Evolutionary conservation across 2,888 invertebrate genomes (phyloP).

Genomic region (Megastigmus dorsalis): DNA sequence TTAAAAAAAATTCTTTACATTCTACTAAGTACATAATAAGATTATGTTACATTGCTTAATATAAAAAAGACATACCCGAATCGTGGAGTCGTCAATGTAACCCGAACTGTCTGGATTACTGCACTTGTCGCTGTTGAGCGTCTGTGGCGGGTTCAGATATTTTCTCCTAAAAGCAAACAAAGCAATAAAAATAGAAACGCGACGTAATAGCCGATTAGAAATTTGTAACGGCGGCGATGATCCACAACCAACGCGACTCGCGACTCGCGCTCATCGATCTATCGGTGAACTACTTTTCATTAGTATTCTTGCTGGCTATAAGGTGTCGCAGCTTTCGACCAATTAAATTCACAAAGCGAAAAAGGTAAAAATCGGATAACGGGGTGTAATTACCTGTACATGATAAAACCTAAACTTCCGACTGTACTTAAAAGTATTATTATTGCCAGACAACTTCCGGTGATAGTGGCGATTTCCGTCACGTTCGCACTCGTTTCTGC

Average conservation of each 20-base stretch:
- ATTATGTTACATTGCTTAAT: too few relatives aligned
- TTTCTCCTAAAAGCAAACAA: constrained; percentile 75
- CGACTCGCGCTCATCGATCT: too few relatives aligned
- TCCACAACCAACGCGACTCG: too few relatives aligned
- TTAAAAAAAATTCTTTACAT: too few relatives aligned
- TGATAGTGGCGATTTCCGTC: constrained; percentile 69
- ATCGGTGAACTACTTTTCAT: too few relatives aligned
- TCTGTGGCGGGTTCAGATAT: constrained; percentile 88
- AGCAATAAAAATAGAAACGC: too few relatives aligned
- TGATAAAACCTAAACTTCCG: constrained; percentile 70
- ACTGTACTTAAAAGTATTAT: constrained; percentile 68
- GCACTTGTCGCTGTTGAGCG: constrained; percentile 84
- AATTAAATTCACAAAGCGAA: not conserved
- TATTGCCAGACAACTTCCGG: constrained; percentile 69
- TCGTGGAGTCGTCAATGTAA: constrained; percentile 90
- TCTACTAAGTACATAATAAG: too few relatives aligned
- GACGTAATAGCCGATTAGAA: too few relatives aligned
- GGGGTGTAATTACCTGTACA: constrained; percentile 71
- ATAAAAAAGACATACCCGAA: constrained; percentile 87
- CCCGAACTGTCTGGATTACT: constrained; percentile 92
- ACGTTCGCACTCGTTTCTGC: constrained; percentile 57
- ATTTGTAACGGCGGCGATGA: too few relatives aligned
- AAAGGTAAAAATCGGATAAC: not conserved
- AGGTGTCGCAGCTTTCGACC: not conserved
- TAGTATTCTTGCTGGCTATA: too few relatives aligned